Conservation (phyloP, 2,797 vertebrate species). For the Pelochelys cantorii region DNA sequence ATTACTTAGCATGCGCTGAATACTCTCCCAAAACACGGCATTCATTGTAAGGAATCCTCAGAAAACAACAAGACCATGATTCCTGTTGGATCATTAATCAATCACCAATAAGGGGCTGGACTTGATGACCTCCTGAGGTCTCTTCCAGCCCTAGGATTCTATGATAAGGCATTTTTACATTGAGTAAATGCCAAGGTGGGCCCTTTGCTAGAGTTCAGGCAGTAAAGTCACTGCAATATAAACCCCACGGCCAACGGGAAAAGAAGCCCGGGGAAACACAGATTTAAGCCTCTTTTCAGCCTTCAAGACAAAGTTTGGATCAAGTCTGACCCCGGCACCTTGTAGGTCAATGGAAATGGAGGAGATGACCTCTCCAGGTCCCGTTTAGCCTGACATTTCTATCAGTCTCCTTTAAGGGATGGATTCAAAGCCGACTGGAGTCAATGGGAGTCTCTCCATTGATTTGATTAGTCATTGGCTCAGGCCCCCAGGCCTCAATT, state of each 20-base stretch:
- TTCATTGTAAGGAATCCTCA: not conserved
- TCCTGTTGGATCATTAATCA: not conserved
- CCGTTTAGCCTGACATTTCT: not conserved
- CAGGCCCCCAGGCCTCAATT: not conserved
- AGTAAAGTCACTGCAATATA: not conserved
- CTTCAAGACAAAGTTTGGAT: not conserved
- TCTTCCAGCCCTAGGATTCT: too few relatives aligned
- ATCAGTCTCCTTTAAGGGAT: not conserved
- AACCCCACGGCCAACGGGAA: not conserved
- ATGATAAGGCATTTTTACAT: not conserved
- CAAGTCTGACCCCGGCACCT: not conserved
- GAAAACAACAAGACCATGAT: not conserved
- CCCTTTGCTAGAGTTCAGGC: not conserved
- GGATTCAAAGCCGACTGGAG: not conserved
- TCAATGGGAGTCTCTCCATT: not conserved
- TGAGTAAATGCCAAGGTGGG: not conserved
- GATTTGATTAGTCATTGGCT: not conserved
- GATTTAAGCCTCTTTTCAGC: not conserved
- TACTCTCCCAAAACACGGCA: not conserved
- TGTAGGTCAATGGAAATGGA: not conserved
- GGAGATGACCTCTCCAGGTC: not conserved
- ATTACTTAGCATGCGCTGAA: not conserved
- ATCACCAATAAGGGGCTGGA: not conserved
- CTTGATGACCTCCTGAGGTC: too few relatives aligned
- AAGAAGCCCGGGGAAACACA: not conserved